These are phyloP conservation scores for Epizoanthus ramosus DNA, from an alignment of 92 coral and sea anemone species.

Conservation along the genomic window DNA sequence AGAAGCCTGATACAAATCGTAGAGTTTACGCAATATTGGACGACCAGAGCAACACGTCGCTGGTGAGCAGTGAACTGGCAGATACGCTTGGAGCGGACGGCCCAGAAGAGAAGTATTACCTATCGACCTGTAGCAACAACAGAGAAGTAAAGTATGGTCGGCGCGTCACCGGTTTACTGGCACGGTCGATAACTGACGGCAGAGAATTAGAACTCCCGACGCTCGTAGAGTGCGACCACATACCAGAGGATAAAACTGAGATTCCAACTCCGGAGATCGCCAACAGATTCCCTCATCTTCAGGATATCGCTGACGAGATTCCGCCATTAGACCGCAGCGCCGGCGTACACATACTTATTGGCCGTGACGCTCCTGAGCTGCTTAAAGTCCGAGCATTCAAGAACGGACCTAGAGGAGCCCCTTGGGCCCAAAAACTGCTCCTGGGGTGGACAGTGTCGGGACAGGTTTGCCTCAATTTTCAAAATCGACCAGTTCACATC, in stretches of 20 bases:
- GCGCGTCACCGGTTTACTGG: constrained; percentile 38
- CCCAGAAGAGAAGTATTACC: constrained; percentile 53
- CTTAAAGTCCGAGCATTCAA: constrained; percentile 47
- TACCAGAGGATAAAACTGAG: constrained; percentile 46
- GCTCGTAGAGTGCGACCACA: constrained; percentile 47
- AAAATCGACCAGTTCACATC: too few species aligned
- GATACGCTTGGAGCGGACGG: constrained; percentile 49
- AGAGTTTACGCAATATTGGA: constrained; percentile 35
- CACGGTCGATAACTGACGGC: constrained; percentile 2
- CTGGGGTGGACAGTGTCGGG: constrained; percentile 50
- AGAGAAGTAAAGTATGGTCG: constrained; percentile 53
- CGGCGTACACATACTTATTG: constrained; percentile 44
- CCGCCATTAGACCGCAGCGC: constrained; percentile 44
- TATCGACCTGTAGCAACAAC: constrained; percentile 52
- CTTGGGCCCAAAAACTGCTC: constrained; percentile 52
- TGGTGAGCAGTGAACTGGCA: constrained; percentile 48
- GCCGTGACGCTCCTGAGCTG: constrained; percentile 52
- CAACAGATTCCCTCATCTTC: constrained; percentile 48
- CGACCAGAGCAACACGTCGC: constrained; percentile 47
- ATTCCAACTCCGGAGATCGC: constrained; percentile 55
- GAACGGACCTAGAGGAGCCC: constrained; percentile 59
- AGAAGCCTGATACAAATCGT: constrained; percentile 1
- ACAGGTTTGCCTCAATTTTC: too few species aligned
- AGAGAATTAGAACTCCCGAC: constrained; percentile 27
- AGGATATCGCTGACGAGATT: constrained; percentile 47